phyloP scores from a whole-genome alignment of 2,113 vertebrate genomes.

The Anoura caudifer region DNA sequence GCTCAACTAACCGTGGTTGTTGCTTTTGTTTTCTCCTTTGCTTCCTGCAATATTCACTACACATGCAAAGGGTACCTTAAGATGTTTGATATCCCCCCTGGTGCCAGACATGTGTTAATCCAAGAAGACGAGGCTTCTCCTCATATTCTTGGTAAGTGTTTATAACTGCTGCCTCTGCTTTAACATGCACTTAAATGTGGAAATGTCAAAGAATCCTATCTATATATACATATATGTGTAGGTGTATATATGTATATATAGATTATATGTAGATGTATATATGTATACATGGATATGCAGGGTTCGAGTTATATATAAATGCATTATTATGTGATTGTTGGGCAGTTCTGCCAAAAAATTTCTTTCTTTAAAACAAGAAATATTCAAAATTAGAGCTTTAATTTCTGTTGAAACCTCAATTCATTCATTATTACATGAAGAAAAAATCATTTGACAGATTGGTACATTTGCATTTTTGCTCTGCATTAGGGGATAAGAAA shows the following conservation, averaged over 20 bases:
- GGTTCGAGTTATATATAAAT: neutral
- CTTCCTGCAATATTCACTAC: slow-evolving; percentile 76
- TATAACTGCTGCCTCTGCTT: slow-evolving; percentile 48
- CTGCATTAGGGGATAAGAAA: neutral
- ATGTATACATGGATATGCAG: neutral
- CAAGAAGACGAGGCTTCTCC: slow-evolving; percentile 98
- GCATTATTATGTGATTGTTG: neutral
- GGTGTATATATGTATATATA: neutral
- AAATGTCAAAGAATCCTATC: slow-evolving; percentile 29
- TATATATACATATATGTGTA: neutral
- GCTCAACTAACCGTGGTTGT: slow-evolving; percentile 83
- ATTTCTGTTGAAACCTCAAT: neutral
- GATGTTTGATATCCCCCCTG: slow-evolving; percentile 98
- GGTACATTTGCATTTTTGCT: neutral
- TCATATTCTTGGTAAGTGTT: slow-evolving; percentile 99
- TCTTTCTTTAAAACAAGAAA: slow-evolving; percentile 21
- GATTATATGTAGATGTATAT: neutral
- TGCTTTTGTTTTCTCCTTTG: slow-evolving; percentile 83
- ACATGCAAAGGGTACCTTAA: slow-evolving; percentile 95
- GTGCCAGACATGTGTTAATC: slow-evolving; percentile 97
- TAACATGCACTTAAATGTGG: neutral
- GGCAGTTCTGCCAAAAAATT: neutral
- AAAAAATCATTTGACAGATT: neutral
- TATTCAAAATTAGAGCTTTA: neutral
- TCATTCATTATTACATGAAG: neutral